Conservation (phyloP, 1,140 invertebrate genomes). For the Polyergus mexicanus region DNA sequence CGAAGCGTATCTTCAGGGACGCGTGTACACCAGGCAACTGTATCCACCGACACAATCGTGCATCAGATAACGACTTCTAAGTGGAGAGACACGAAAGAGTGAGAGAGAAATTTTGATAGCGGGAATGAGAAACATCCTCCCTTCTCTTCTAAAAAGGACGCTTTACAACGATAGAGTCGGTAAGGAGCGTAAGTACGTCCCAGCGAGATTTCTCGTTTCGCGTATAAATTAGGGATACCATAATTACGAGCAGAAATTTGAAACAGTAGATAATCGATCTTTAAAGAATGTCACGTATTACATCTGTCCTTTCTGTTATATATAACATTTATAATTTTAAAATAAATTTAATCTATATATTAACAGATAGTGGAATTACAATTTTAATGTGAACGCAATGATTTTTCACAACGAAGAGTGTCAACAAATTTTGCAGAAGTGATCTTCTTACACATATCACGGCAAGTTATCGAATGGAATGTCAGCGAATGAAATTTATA, state of each 20-base stretch:
- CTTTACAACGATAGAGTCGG: constrained; percentile 15
- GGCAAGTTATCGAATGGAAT: neutral
- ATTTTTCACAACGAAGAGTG: neutral
- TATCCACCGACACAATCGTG: constrained; percentile 42
- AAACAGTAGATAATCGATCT: neutral
- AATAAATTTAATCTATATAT: neutral
- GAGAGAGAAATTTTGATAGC: constrained; percentile 40
- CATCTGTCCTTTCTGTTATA: neutral
- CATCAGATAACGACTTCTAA: constrained; percentile 59
- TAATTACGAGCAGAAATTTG: constrained; percentile 9
- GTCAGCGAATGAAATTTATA: constrained; percentile 7
- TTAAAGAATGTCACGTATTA: neutral
- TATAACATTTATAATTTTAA: neutral
- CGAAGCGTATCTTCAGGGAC: constrained; percentile 53
- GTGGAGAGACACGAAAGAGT: constrained; percentile 3
- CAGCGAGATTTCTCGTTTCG: constrained; percentile 36
- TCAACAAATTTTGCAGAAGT: neutral
- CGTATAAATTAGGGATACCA: constrained; percentile 9
- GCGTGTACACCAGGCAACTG: constrained; percentile 29
- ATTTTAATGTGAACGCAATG: neutral
- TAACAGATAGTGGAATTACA: neutral
- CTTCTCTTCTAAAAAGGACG: neutral
- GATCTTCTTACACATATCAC: neutral
- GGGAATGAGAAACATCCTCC: constrained; percentile 8
- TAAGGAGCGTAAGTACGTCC: neutral